These are phyloP conservation scores for Myopa testacea DNA, from an alignment of 2,888 invertebrate genomes.

Conservation along the genomic window DNA sequence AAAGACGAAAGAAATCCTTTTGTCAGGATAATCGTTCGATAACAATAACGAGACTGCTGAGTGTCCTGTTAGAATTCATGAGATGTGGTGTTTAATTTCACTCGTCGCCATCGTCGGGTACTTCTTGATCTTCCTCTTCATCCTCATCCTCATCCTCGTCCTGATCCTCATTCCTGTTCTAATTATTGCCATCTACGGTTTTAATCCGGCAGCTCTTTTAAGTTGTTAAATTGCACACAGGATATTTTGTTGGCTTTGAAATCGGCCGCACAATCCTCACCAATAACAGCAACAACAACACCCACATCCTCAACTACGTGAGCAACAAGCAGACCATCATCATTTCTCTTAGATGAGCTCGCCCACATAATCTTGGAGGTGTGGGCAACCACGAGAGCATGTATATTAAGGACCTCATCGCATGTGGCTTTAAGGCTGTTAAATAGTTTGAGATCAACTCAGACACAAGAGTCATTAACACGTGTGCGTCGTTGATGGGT, in stretches of 20 bases:
- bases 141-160: too few species aligned
- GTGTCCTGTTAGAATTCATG: constrained; percentile 48
- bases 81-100: constrained; percentile 52
- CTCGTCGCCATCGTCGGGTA: constrained; percentile 46
- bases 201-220: not conserved
- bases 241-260: constrained; percentile 26
- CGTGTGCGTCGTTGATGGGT: constrained; percentile 29
- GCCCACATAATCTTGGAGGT: constrained; percentile 30
- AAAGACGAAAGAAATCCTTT: constrained; percentile 44
- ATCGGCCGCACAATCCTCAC: constrained; percentile 17
- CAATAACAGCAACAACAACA: not conserved
- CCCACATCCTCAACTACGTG: not conserved
- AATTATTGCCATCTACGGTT: not conserved
- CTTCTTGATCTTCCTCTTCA: not conserved
- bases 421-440: constrained; percentile 14
- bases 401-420: constrained; percentile 17
- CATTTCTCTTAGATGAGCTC: not conserved
- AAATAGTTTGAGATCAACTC: not conserved
- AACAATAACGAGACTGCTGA: constrained; percentile 43
- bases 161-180: too few species aligned
- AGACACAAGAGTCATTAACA: constrained; percentile 24
- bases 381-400: constrained; percentile 15
- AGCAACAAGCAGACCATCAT: not conserved
- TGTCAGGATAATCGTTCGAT: constrained; percentile 40
- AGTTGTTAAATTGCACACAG: not conserved